A percentile compares a stretch with the other conserved stretches of the same genome.
These are phyloP conservation scores for Asteroscopus sphinx DNA, from an alignment of 2,888 invertebrate species.

Conservation along the genomic window DNA sequence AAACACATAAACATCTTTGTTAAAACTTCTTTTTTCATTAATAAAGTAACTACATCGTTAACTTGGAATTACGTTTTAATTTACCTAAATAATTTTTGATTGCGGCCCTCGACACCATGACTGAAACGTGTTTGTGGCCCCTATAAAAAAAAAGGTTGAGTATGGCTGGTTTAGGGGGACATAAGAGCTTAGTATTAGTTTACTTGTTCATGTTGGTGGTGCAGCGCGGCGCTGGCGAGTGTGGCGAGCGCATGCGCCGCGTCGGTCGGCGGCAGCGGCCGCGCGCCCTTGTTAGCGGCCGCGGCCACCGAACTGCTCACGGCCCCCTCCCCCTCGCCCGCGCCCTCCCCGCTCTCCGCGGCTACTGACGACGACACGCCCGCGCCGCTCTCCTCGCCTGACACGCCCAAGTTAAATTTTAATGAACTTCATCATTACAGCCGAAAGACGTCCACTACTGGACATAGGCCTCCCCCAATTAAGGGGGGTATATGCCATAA, in stretches of 20 bases:
- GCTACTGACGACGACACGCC: slow-evolving; percentile 79
- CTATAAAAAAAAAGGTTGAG: neutral
- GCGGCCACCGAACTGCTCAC: slow-evolving; percentile 75
- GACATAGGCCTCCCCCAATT: too few species aligned
- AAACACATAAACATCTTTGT: too few species aligned
- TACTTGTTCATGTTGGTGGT: slow-evolving; percentile 83
- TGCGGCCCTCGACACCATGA: too few species aligned
- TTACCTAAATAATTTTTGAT: too few species aligned
- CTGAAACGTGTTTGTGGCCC: too few species aligned
- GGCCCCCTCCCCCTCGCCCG: slow-evolving; percentile 70
- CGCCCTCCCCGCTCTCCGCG: slow-evolving; percentile 55
- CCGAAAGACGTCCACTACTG: too few species aligned
- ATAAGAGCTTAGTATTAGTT: neutral
- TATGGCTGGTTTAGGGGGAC: too few species aligned
- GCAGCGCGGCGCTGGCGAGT: slow-evolving; percentile 92
- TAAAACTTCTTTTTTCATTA: too few species aligned
- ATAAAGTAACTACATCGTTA: too few species aligned
- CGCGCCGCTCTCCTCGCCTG: slow-evolving; percentile 75
- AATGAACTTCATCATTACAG: neutral
- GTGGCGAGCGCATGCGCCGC: slow-evolving; percentile 93
- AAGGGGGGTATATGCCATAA: too few species aligned
- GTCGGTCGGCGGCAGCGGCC: slow-evolving; percentile 84
- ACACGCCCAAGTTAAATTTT: neutral
- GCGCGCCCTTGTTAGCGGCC: slow-evolving; percentile 70
- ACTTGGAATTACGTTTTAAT: too few species aligned